These are phyloP conservation scores for Lates japonicus DNA, from an alignment of 2,797 vertebrate genomes.

Conservation along the genomic window DNA sequence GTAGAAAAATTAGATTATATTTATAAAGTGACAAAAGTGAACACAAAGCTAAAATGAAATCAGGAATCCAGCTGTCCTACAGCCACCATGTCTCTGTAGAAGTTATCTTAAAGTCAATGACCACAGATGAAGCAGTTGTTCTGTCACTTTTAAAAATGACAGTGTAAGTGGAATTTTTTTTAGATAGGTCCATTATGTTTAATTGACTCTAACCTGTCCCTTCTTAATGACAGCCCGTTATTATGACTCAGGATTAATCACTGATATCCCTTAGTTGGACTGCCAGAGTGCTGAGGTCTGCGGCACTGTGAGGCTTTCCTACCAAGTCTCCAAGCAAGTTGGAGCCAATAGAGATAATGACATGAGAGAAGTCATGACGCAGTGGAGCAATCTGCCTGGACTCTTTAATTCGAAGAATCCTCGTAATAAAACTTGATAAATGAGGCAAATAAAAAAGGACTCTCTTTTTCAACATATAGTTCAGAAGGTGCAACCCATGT, in stretches of 20 bases:
- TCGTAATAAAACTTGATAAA: not conserved
- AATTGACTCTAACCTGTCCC: slow-evolving; percentile 37
- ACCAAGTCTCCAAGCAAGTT: slow-evolving; percentile 10
- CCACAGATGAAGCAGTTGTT: slow-evolving; percentile 7
- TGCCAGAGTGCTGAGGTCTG: not conserved
- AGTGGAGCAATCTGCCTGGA: not conserved
- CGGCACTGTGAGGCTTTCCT: slow-evolving; percentile 11
- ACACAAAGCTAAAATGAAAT: not conserved
- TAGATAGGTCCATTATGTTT: slow-evolving; percentile 33
- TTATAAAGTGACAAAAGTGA: not conserved
- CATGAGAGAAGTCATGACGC: not conserved
- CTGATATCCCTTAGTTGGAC: not conserved
- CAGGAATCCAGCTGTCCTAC: not conserved
- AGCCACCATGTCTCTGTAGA: not conserved
- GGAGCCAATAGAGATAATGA: slow-evolving; percentile 24
- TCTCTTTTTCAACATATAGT: slow-evolving; percentile 4
- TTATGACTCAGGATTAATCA: slow-evolving; percentile 32
- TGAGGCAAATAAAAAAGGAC: slow-evolving; percentile 4
- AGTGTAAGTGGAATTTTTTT: slow-evolving; percentile 10
- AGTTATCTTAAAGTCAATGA: not conserved
- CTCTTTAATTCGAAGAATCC: not conserved
- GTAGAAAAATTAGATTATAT: slow-evolving; percentile 10
- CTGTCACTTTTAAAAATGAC: slow-evolving; percentile 3
- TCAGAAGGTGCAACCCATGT: not conserved
- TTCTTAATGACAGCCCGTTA: slow-evolving; percentile 30